phyloP scores from a whole-genome alignment of 2,113 vertebrate genomes.

The Pluvianellus socialis region DNA sequence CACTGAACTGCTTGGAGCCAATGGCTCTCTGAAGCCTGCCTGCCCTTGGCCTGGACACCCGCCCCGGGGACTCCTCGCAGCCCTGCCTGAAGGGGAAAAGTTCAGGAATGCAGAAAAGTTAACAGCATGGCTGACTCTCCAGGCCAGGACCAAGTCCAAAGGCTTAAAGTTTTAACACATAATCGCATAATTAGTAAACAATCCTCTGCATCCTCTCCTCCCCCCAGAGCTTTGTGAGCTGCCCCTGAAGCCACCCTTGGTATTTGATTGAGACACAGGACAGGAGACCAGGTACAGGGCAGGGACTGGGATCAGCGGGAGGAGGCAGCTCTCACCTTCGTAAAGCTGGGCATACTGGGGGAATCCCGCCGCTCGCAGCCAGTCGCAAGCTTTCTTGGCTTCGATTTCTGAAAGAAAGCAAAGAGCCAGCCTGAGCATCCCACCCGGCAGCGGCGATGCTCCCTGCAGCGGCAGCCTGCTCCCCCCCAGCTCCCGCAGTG shows the following conservation, averaged over 20 bases:
- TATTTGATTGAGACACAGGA: neutral
- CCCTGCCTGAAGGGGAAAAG: neutral
- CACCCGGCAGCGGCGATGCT: fast-evolving
- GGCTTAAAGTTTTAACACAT: neutral
- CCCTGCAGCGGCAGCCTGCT: fast-evolving
- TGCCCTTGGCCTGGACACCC: neutral
- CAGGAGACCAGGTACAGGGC: fast-evolving
- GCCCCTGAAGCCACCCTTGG: neutral
- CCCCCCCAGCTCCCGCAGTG: fast-evolving
- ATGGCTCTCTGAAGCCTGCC: neutral
- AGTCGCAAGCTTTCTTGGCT: conserved; percentile 85
- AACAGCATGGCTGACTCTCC: neutral
- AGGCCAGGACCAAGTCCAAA: neutral
- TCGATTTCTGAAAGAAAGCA: conserved; percentile 77
- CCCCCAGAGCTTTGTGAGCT: neutral
- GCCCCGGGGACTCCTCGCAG: neutral
- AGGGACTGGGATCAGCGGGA: neutral
- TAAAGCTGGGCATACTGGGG: conserved; percentile 89
- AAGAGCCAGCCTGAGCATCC: neutral
- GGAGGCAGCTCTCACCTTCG: conserved; percentile 78
- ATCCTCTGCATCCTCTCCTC: neutral
- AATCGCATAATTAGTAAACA: neutral
- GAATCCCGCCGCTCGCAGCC: conserved; percentile 88
- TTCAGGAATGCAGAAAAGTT: conserved; percentile 3
- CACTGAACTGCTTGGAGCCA: neutral